A percentile compares a stretch with the other conserved stretches of the same genome.
Evolutionary conservation across 2,113 vertebrate genomes (phyloP).

Genomic region (Hydropotes inermis): DNA sequence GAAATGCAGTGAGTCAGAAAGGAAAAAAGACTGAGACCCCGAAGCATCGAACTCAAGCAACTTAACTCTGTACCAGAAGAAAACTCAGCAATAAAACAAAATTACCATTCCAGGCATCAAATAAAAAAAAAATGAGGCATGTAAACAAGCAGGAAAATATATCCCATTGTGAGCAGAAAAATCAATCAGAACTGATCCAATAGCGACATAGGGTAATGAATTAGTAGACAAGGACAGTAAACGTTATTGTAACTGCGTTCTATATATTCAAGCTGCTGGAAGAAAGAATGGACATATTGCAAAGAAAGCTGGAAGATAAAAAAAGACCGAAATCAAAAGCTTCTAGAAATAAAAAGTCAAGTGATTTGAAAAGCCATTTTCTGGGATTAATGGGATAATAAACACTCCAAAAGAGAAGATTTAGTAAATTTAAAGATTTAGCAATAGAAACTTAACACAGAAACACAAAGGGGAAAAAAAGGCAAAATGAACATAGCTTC

Average conservation of each 20-base stretch:
- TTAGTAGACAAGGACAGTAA: not conserved
- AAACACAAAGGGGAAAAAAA: not conserved
- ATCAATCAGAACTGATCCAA: not conserved
- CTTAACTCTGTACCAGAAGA: not conserved
- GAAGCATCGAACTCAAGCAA: not conserved
- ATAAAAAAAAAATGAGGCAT: not conserved
- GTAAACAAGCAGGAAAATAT: not conserved
- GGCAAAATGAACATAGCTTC: not conserved
- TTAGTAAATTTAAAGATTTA: not conserved
- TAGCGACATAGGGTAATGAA: not conserved
- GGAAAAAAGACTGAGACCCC: not conserved
- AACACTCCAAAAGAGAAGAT: not conserved
- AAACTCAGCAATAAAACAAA: not conserved
- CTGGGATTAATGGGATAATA: not conserved
- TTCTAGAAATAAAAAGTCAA: not conserved
- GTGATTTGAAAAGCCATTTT: not conserved
- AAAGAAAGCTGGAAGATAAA: not conserved
- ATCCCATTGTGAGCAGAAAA: not conserved
- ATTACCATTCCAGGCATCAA: not conserved
- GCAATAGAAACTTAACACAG: not conserved
- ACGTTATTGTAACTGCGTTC: not conserved
- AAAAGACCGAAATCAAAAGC: not conserved
- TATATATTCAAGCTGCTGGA: not conserved
- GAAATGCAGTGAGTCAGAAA: accelerated
- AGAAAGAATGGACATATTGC: not conserved